These are phyloP conservation scores for Asbolus verrucosus DNA, from an alignment of 1,140 invertebrate species.

Conservation along the genomic window DNA sequence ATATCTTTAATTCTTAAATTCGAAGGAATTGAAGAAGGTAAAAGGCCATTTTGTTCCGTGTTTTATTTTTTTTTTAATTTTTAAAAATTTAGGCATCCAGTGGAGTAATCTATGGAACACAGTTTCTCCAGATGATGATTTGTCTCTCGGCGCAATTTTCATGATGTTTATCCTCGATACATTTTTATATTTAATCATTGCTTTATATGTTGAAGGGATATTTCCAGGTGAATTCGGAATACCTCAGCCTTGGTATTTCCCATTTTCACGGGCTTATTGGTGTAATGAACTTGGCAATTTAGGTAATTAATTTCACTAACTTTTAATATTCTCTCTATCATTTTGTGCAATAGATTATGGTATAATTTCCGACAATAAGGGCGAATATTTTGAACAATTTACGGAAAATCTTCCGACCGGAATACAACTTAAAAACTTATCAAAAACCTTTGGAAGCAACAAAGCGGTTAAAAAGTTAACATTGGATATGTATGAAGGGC, in stretches of 20 bases:
- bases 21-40: constrained; percentile 72
- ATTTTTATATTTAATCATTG: constrained; percentile 73
- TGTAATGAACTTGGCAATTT: background rate
- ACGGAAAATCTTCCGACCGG: constrained; percentile 66
- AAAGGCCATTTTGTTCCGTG: background rate
- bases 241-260: constrained; percentile 79
- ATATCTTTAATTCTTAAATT: constrained; percentile 73
- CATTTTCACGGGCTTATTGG: constrained; percentile 67
- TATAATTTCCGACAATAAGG: constrained; percentile 68
- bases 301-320: constrained; percentile 54
- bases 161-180: constrained; percentile 74
- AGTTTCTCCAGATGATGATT: constrained; percentile 75
- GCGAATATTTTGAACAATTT: constrained; percentile 35
- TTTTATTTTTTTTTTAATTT: constrained; percentile 60
- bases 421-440: constrained; percentile 72
- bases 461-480: constrained; percentile 69
- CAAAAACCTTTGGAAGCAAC: constrained; percentile 70
- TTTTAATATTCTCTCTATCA: background rate
- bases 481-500: constrained; percentile 75
- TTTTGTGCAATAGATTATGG: background rate
- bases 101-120: constrained; percentile 78
- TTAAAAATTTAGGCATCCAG: constrained; percentile 75
- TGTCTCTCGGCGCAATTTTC: constrained; percentile 74
- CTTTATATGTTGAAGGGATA: constrained; percentile 79
- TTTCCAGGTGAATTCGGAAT: constrained; percentile 78